Conservation (phyloP, 64 coral and sea anemone species). For the Montipora cactus region DNA sequence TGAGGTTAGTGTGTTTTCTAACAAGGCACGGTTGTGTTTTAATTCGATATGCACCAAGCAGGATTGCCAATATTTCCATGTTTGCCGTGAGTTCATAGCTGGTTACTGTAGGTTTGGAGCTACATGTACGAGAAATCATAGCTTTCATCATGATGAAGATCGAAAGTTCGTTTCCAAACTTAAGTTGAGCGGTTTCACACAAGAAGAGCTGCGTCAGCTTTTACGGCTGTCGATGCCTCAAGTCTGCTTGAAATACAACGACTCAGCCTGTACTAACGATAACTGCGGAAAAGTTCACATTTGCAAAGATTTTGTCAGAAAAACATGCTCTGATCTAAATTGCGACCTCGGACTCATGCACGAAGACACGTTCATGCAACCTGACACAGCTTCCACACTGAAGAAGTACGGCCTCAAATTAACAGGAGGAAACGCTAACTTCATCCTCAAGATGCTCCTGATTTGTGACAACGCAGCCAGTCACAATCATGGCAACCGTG, state of each 20-base stretch:
- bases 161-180: conserved; percentile 26
- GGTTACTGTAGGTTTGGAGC: conserved; percentile 40
- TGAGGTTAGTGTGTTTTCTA: not conserved
- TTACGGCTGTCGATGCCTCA: conserved; percentile 63
- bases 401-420: not conserved
- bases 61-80: conserved; percentile 67
- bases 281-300: conserved; percentile 33
- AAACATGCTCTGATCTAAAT: not conserved
- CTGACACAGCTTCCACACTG: conserved; percentile 2
- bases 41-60: conserved; percentile 6
- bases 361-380: not conserved
- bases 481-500: not conserved
- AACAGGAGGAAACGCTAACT: not conserved
- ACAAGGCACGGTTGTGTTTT: not conserved
- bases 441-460: not conserved
- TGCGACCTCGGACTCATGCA: not conserved
- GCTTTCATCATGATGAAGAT: conserved; percentile 59
- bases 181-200: conserved; percentile 12
- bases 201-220: conserved; percentile 30
- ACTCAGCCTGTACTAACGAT: conserved; percentile 4
- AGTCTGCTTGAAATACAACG: conserved; percentile 70
- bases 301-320: conserved; percentile 45
- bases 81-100: conserved; percentile 57
- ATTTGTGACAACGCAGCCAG: conserved; percentile 8
- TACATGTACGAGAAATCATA: conserved; percentile 56